Percentiles rank a stretch among this genome's conserved stretches.
These are phyloP conservation scores for Micromesistius poutassou DNA, from an alignment of 2,797 vertebrate species.

Conservation along the genomic window DNA sequence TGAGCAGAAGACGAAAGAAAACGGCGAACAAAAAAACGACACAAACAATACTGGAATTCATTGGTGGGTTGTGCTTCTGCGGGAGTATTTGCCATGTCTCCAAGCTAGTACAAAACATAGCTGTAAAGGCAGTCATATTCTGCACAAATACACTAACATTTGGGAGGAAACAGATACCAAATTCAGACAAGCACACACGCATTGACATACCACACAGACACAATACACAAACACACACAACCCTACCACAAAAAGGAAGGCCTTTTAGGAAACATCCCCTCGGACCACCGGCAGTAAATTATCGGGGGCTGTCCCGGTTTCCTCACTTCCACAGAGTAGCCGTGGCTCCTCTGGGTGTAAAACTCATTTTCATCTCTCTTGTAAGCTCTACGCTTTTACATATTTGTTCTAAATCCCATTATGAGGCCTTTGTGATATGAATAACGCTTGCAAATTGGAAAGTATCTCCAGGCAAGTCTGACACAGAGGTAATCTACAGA, in stretches of 20 bases:
- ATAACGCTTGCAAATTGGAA: constrained; percentile 71
- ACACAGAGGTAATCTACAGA: constrained; percentile 71
- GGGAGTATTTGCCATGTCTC: not conserved
- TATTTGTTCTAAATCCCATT: constrained; percentile 75
- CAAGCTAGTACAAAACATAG: no score
- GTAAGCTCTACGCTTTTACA: constrained; percentile 69
- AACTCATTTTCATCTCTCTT: constrained; percentile 74
- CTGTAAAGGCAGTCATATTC: not conserved
- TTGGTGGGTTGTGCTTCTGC: not conserved
- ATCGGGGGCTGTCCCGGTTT: constrained; percentile 56
- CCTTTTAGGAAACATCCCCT: constrained; percentile 48
- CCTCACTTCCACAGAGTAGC: constrained; percentile 55
- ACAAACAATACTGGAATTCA: not conserved
- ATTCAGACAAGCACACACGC: not conserved
- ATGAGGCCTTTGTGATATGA: constrained; percentile 71
- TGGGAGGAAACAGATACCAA: no score
- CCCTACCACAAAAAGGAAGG: constrained; percentile 21
- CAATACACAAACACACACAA: constrained; percentile 4
- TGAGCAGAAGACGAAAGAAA: not conserved
- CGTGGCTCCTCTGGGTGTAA: constrained; percentile 68
- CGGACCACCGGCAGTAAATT: constrained; percentile 56
- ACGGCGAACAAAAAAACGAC: not conserved
- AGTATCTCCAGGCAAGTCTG: constrained; percentile 68
- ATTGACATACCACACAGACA: constrained; percentile 7
- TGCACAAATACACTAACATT: not conserved